These are phyloP conservation scores for Montipora foliosa DNA, from an alignment of 64 coral and sea anemone species.

Conservation along the genomic window DNA sequence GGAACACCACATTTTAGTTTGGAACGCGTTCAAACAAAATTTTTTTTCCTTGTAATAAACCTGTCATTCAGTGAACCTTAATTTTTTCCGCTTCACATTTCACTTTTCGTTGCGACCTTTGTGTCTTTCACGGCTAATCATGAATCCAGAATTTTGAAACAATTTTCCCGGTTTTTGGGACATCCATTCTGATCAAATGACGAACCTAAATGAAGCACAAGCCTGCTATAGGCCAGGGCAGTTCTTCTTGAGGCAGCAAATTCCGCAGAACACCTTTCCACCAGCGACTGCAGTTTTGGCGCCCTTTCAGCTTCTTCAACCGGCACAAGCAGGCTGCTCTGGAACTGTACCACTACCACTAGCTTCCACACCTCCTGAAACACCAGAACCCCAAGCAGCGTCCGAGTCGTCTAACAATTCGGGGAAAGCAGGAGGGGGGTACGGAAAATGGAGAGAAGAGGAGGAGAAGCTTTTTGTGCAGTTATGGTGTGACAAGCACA, in stretches of 20 bases:
- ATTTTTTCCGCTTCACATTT: too few relatives aligned
- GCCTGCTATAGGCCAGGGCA: too few relatives aligned
- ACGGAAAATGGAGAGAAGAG: conserved; percentile 31
- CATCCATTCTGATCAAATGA: too few relatives aligned
- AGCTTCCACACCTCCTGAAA: background rate
- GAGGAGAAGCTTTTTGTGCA: conserved; percentile 21
- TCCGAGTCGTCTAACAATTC: background rate
- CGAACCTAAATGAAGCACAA: too few relatives aligned
- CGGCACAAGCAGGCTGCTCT: conserved; percentile 1
- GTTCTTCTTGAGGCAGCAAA: background rate
- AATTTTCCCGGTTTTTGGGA: too few relatives aligned
- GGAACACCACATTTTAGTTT: too few relatives aligned
- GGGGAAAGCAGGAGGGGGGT: conserved; percentile 7
- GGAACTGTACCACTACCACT: background rate
- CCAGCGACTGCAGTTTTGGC: conserved; percentile 10
- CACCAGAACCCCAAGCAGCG: background rate
- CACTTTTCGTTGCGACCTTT: too few relatives aligned
- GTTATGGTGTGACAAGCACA: conserved; percentile 31
- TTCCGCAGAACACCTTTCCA: conserved; percentile 1
- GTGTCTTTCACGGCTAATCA: too few relatives aligned
- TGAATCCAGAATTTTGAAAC: too few relatives aligned
- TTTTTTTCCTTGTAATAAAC: too few relatives aligned
- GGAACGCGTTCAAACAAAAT: too few relatives aligned
- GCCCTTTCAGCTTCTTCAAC: conserved; percentile 6
- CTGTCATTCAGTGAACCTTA: too few relatives aligned